These are phyloP conservation scores for Rousettus madagascariensis DNA, from an alignment of 2,797 vertebrate genomes.

Conservation along the genomic window DNA sequence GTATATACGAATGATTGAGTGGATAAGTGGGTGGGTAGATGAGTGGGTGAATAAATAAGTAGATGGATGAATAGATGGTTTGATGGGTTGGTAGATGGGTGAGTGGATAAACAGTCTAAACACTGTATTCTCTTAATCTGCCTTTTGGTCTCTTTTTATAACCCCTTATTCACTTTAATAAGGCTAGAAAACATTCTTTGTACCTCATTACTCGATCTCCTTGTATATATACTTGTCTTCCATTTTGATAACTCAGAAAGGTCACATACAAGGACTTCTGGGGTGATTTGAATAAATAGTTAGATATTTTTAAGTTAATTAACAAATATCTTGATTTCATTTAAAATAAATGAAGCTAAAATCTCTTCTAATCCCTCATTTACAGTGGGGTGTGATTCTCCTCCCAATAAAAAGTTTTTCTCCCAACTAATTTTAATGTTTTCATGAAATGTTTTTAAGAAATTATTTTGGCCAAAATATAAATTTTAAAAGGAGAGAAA, in stretches of 20 bases:
- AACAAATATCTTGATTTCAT: neutral
- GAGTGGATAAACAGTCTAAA: neutral
- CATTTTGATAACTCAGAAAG: neutral
- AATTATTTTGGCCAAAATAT: neutral
- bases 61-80: neutral
- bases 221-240: neutral
- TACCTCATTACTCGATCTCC: neutral
- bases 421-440: neutral
- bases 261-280: neutral
- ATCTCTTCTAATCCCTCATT: neutral
- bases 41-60: neutral
- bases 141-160: neutral
- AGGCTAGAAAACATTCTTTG: neutral
- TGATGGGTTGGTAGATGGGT: neutral
- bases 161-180: neutral
- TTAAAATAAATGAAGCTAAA: neutral
- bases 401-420: neutral
- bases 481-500: constrained; percentile 18
- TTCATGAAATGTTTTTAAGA: neutral
- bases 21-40: neutral
- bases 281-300: neutral
- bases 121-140: neutral
- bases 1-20: neutral
- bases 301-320: neutral
- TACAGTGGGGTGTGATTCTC: neutral